Conservation (phyloP, 2,888 invertebrate species). For the Stenurella melanura region DNA sequence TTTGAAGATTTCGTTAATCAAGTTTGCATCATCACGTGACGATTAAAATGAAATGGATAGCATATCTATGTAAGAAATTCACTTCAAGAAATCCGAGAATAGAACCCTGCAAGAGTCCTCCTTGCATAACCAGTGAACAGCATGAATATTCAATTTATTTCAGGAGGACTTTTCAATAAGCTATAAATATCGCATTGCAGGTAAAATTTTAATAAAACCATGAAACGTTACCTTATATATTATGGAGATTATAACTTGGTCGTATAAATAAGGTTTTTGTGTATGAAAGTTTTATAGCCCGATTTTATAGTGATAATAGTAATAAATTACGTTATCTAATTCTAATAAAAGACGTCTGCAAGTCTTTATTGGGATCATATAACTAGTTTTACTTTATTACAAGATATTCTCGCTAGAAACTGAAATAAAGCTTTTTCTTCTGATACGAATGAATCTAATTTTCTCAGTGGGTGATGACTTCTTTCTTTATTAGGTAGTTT, state of each 20-base stretch:
- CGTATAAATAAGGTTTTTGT: slow-evolving; percentile 2
- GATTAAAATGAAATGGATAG: too few species aligned
- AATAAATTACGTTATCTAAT: slow-evolving; percentile 4
- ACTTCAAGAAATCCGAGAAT: too few species aligned
- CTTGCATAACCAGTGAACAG: too few species aligned
- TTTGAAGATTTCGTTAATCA: too few species aligned
- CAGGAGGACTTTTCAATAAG: neutral
- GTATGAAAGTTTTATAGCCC: neutral
- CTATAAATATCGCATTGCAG: neutral
- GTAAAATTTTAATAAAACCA: neutral
- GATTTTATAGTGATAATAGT: neutral
- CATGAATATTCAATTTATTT: neutral
- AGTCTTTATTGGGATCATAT: neutral
- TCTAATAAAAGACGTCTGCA: neutral
- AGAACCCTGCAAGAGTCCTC: too few species aligned
- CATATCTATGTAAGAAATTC: too few species aligned
- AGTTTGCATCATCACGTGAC: too few species aligned
- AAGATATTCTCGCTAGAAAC: neutral
- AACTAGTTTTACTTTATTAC: neutral
- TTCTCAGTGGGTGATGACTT: neutral
- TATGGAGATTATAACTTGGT: neutral
- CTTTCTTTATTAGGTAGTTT: too few species aligned
- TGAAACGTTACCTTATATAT: neutral
- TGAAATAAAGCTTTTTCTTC: neutral
- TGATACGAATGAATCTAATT: neutral